Conservation (phyloP, 2,113 vertebrate species). For the Stictonetta naevosa region DNA sequence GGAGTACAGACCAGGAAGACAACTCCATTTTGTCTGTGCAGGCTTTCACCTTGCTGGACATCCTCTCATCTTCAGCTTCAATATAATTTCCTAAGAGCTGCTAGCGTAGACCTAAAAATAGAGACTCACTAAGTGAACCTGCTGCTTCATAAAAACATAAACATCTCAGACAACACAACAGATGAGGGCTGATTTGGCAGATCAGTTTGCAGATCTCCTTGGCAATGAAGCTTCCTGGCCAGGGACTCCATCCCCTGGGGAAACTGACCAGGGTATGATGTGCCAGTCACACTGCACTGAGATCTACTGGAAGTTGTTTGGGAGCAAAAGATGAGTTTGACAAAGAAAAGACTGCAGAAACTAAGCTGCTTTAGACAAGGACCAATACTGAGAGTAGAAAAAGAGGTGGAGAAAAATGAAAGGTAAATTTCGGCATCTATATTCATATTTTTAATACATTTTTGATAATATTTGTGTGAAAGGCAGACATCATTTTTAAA, state of each 20-base stretch:
- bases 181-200: background rate
- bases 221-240: rapidly evolving
- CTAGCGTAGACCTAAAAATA: background rate
- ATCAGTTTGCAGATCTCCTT: background rate
- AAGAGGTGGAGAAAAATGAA: background rate
- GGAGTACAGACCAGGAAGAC: background rate
- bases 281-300: background rate
- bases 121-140: background rate
- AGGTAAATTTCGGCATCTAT: background rate
- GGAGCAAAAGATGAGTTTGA: background rate
- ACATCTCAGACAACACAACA: background rate
- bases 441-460: background rate
- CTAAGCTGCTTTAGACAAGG: background rate
- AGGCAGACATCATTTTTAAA: background rate
- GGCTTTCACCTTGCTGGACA: background rate
- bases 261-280: rapidly evolving
- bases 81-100: background rate
- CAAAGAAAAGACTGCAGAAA: background rate
- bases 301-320: background rate
- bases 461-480: background rate
- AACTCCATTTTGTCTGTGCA: background rate
- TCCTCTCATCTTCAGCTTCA: background rate
- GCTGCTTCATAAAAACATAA: background rate
- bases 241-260: background rate
- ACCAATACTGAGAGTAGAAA: background rate